Evolutionary conservation across 2,113 vertebrate species (phyloP), one percentile per base, ranked within the genome.

Genomic region (Saimiri boliviensis): DNA sequence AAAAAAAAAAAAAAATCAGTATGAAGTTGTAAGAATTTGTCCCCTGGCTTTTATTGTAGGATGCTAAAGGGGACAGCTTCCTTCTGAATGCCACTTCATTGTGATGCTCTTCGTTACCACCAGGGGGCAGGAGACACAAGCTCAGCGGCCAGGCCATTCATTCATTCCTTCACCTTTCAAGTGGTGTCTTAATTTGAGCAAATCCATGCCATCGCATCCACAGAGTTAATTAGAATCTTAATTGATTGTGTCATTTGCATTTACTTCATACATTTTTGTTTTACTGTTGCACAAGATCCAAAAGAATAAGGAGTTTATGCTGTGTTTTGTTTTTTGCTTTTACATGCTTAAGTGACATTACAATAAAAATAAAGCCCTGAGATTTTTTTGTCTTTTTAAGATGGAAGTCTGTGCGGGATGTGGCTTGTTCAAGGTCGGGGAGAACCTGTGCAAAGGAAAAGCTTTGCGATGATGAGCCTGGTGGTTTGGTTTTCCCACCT

Each of bases 221-320:
- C 20, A 10, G 2, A 23, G 32, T 42, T 45, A 47, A 77, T 37
- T 5, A 47, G 13, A 32, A 89, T 54, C 40, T n/a, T 40, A 52
- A 47, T 12, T 14, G 71, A 70, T 42, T 35, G 42, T 2, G 37
- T 11, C 45, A 74, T 40, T 45, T n/a, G 45, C 14, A 56, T 54
- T 93, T 79, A 40, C 52, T 16, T 54, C 5, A 88, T 6, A 91
- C 21, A 32, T 73, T 85, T 92, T 25, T 66, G 42, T 54, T 84
- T 89, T 37, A 54, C 25, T 63, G 52, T 27, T 80, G 71, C n/a
- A 52, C 25, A 79, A 42, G 40, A 84, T 27, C 35, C 8, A 30
- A 73, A 71, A 86, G 56, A 81, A 90, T n/a, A 86, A 90, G 20
- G 45, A 80, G 12, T 68, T 56, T 56, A 47, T 30, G 49, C 14